Base-by-base conservation (phyloP, 2,113 vertebrate genomes). In the Oxyruncus cristatus region DNA sequence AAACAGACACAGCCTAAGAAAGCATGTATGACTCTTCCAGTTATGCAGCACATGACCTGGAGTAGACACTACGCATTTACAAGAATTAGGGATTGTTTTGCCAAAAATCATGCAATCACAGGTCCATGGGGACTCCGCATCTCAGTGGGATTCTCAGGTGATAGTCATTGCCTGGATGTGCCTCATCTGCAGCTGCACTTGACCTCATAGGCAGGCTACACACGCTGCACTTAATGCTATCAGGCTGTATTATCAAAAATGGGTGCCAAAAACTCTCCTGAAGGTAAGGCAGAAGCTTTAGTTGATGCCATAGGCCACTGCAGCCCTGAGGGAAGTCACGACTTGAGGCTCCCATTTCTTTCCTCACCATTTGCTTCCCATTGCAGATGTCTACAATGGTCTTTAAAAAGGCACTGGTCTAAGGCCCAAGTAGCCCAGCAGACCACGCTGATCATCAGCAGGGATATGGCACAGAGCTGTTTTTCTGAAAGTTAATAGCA, bases 51-150 rank as follows among this genome's bases (percentile, higher is more conserved):
- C 65, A 81, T 76, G 80, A 94, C 50, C 83, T 75, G 26, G 37
- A 93, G n/a, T 23, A 93, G 88, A 95, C 65, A 78, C 44, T 47
- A 94, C 5, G 0, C 52, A 75, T 55, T 96, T 93, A 94, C 76
- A 96, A 92, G 88, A 93, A 86, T n/a, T 24, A 37, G 32, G 27
- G 68, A 66, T 74, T 86, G 79, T 44, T 83, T 63, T 92, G 92
- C 90, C 92, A 96, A 73, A 76, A 24, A 92, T 52, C 91, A 74
- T 84, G 95, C 65, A 96, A 80, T 92, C 88, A 95, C 90, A 91
- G 66, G 65, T 71, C 95, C 8, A 0, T 37, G 0, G 56, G 56
- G 92, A 96, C 76, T 72, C 53, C n/a, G 62, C 61, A 84, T 84
- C 78, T 92, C 76, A 55, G 1, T 18, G 14, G 52, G 46, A 87